phyloP scores from a whole-genome alignment of 2,797 vertebrate genomes.

The Podargus strigoides region DNA sequence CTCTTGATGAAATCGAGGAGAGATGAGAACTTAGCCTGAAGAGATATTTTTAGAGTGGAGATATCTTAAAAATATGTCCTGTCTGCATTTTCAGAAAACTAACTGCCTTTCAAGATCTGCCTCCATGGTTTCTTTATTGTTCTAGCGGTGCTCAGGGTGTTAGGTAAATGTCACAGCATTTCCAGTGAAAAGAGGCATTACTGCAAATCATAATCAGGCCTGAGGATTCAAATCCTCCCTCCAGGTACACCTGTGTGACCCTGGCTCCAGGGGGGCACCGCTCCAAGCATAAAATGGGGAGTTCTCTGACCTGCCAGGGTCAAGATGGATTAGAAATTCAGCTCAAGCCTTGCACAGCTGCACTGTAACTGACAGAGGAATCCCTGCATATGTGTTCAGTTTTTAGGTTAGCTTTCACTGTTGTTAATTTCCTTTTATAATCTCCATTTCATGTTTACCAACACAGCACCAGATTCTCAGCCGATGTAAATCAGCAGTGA shows the following conservation, averaged over 20 bases:
- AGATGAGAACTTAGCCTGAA: not conserved
- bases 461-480: not conserved
- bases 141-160: not conserved
- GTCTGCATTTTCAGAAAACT: not conserved
- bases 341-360: not conserved
- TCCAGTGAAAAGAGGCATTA: not conserved
- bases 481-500: not conserved
- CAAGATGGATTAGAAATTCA: conserved; percentile 11
- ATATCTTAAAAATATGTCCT: not conserved
- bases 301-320: not conserved
- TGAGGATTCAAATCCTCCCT: not conserved
- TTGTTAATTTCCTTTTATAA: conserved; percentile 48
- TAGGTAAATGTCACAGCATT: not conserved
- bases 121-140: not conserved
- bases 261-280: not conserved
- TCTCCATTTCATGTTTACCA: conserved; percentile 52
- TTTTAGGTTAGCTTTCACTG: conserved; percentile 12
- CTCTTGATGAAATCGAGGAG: not conserved
- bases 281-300: not conserved
- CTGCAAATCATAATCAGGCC: not conserved
- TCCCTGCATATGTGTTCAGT: not conserved
- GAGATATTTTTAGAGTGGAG: not conserved
- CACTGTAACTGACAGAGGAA: not conserved
- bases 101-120: not conserved
- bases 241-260: not conserved